Evolutionary conservation across 1,140 invertebrate genomes (phyloP).

Genomic region (Ylistrum balloti): DNA sequence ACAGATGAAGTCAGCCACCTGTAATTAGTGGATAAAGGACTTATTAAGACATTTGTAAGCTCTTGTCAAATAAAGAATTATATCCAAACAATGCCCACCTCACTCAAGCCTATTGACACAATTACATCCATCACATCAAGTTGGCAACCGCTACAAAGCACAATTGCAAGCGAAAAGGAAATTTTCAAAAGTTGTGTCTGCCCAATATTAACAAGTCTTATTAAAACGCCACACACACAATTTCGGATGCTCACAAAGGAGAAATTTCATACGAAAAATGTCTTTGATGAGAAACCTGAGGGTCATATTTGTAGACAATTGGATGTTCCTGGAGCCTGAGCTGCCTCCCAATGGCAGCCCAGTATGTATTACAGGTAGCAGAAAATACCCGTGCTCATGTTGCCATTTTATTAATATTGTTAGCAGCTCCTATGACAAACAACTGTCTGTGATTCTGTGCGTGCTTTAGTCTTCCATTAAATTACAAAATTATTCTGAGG

Average conservation of each 20-base stretch:
- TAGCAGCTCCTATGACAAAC: not conserved
- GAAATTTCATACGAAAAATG: not conserved
- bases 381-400: not conserved
- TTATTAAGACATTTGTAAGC: conserved; percentile 39
- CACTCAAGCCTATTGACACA: not conserved
- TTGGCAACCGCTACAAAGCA: not conserved
- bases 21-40: not conserved
- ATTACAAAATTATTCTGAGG: not conserved
- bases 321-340: not conserved
- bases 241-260: not conserved
- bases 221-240: conserved; percentile 2
- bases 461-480: conserved; percentile 31
- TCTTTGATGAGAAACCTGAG: conserved; percentile 24
- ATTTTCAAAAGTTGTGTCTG: conserved; percentile 30
- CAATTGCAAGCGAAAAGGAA: not conserved
- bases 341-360: not conserved
- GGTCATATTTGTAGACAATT: conserved; percentile 31
- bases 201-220: conserved; percentile 15
- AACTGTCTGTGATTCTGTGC: conserved; percentile 22
- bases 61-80: not conserved
- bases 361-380: conserved; percentile 12
- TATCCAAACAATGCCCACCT: conserved; percentile 16
- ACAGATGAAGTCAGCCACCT: not conserved
- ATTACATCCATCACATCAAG: not conserved
- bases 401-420: not conserved